Evolutionary conservation across 2,797 vertebrate genomes (phyloP).

Genomic region (Acrossocheilus wenchowensis): DNA sequence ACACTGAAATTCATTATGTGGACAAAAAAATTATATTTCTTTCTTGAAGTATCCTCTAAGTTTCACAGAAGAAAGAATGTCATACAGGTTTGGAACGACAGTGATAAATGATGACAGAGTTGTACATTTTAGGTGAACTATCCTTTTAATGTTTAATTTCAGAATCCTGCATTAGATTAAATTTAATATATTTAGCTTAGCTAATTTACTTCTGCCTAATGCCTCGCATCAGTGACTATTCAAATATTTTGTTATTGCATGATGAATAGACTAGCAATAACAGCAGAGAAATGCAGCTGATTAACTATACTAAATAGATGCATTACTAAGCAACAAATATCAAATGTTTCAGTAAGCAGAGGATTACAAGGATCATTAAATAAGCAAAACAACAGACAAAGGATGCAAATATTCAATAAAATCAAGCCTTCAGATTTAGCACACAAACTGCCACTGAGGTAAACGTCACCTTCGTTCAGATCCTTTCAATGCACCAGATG

Average conservation of each 20-base stretch:
- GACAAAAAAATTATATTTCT: neutral
- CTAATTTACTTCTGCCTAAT: neutral
- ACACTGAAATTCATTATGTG: neutral
- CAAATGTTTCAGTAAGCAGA: neutral
- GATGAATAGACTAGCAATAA: neutral
- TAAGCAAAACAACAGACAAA: neutral
- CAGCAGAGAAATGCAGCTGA: neutral
- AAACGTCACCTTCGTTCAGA: neutral
- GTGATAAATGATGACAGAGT: neutral
- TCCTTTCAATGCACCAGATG: neutral
- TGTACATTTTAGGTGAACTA: neutral
- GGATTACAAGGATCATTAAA: neutral
- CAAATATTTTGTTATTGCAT: slow-evolving; percentile 24
- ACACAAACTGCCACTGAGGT: neutral
- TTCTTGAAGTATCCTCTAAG: neutral
- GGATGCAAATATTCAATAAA: neutral
- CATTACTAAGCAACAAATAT: neutral
- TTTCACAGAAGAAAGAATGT: neutral
- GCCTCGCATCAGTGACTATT: neutral
- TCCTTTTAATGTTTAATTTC: neutral
- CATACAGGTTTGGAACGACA: neutral
- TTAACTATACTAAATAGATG: neutral
- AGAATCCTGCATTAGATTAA: neutral
- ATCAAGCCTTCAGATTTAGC: neutral
- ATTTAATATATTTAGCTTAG: neutral